Conservation (phyloP, 2,113 vertebrate genomes). For the Grallaria varia region DNA sequence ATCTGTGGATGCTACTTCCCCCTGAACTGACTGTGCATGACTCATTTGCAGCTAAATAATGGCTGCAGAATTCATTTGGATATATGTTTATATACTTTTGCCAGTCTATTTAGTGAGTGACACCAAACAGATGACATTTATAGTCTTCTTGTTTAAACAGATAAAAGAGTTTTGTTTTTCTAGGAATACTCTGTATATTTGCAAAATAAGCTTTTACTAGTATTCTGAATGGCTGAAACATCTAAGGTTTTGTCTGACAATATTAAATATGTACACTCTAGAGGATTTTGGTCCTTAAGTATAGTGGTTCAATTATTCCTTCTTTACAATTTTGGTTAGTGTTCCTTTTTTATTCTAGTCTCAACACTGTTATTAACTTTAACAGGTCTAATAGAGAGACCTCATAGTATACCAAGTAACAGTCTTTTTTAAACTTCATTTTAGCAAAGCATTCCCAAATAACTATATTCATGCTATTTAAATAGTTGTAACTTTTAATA, state of each 20-base stretch:
- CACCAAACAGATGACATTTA: not conserved
- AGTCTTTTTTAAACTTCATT: constrained; percentile 72
- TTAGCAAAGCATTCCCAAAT: constrained; percentile 66
- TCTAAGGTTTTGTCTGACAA: constrained; percentile 39
- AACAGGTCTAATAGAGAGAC: constrained; percentile 54
- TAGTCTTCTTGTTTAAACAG: not conserved
- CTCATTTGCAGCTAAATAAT: not conserved
- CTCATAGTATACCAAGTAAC: constrained; percentile 45
- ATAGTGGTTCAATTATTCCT: not conserved
- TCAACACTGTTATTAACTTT: constrained; percentile 61
- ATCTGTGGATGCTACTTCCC: not conserved
- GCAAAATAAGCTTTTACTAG: not conserved
- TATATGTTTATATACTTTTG: not conserved
- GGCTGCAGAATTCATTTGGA: not conserved
- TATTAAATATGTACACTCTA: constrained; percentile 49
- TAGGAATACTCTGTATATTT: not conserved
- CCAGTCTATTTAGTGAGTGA: not conserved
- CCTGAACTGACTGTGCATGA: not conserved
- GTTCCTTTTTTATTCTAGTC: constrained; percentile 61
- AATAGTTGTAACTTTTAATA: constrained; percentile 66
- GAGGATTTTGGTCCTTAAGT: constrained; percentile 26
- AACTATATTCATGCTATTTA: constrained; percentile 72
- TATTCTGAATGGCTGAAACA: constrained; percentile 9
- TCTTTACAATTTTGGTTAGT: not conserved
- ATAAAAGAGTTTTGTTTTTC: not conserved